Conservation (phyloP, 2,113 vertebrate species). For the Gavialis gangeticus region DNA sequence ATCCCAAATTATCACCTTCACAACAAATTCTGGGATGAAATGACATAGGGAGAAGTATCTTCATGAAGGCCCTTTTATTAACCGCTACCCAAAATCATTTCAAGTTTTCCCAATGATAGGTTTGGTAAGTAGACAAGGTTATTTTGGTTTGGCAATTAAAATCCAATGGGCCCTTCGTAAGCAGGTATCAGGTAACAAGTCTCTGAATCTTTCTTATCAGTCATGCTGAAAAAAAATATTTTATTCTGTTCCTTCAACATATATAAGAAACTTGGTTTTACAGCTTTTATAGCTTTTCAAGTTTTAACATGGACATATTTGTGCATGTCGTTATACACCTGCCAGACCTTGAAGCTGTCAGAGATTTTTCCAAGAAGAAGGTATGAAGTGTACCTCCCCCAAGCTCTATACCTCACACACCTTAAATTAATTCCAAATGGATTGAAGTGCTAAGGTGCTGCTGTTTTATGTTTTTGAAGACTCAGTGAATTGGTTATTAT, state of each 20-base stretch:
- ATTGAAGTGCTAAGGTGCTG: neutral
- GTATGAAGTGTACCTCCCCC: conserved; percentile 15
- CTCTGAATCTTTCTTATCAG: neutral
- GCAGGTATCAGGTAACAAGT: neutral
- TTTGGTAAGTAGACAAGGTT: neutral
- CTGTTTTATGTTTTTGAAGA: conserved; percentile 6
- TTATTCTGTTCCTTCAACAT: neutral
- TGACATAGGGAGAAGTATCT: neutral
- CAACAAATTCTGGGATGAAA: neutral
- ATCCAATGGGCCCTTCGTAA: neutral
- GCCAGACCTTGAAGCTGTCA: neutral
- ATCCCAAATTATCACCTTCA: neutral
- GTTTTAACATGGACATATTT: neutral
- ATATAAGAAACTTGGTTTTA: neutral
- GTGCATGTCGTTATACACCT: neutral
- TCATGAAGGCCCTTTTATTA: neutral
- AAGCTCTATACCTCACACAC: neutral
- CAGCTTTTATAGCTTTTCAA: neutral
- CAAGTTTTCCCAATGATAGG: neutral
- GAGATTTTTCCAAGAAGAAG: neutral
- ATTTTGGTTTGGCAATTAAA: too few relatives aligned
- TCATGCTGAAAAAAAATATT: neutral
- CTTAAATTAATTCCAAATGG: conserved; percentile 64
- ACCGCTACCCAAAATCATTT: neutral
- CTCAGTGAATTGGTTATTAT: conserved; percentile 23